Evolutionary conservation across 2,113 vertebrate species (phyloP).

Genomic region (Actenoides lindsayi): DNA sequence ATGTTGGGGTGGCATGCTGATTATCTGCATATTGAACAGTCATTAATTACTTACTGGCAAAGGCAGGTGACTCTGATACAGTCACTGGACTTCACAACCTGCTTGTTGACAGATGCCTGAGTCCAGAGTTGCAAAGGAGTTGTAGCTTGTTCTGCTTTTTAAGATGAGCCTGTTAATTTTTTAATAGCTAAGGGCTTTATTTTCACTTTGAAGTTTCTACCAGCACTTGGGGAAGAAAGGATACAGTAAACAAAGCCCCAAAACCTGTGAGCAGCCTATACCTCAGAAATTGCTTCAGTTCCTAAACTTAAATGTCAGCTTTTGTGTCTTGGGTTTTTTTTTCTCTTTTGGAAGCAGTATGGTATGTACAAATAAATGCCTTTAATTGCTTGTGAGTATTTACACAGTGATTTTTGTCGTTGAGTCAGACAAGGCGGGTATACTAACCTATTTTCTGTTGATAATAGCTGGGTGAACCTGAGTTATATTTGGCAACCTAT

Average conservation of each 20-base stretch:
- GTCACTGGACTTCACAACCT: neutral
- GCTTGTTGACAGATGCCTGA: neutral
- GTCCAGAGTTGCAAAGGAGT: neutral
- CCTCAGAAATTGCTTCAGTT: neutral
- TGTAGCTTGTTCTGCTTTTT: neutral
- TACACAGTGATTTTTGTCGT: neutral
- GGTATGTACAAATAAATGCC: neutral
- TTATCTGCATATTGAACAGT: neutral
- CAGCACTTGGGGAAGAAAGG: neutral
- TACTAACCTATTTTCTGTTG: neutral
- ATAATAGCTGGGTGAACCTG: neutral
- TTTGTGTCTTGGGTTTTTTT: neutral
- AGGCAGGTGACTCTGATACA: neutral
- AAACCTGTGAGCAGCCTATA: neutral
- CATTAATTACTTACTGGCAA: neutral
- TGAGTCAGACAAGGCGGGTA: neutral
- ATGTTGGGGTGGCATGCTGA: neutral
- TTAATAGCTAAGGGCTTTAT: neutral
- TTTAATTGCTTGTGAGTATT: neutral
- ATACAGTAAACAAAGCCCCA: neutral
- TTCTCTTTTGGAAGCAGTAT: neutral
- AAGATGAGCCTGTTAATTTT: neutral
- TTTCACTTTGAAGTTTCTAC: constrained; percentile 18
- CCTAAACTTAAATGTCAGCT: neutral
- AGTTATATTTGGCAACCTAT: neutral